phyloP scores from a whole-genome alignment of 2,113 vertebrate genomes.

The Syngnathus typhle region DNA sequence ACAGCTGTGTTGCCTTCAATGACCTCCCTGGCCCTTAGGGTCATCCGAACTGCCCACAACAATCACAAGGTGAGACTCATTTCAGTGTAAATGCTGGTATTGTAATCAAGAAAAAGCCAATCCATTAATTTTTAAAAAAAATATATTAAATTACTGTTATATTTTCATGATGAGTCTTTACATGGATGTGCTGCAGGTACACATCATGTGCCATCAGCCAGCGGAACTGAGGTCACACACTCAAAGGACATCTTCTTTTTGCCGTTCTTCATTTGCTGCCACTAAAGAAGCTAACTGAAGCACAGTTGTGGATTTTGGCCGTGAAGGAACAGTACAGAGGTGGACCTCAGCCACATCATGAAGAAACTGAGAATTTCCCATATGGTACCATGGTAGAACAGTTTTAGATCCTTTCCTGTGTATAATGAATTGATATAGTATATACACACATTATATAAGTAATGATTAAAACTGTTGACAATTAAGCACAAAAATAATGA shows the following conservation, averaged over 20 bases:
- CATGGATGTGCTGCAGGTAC: conserved; percentile 55
- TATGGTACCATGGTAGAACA: not conserved
- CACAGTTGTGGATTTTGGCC: not conserved
- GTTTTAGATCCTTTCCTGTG: not conserved
- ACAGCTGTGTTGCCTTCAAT: conserved; percentile 73
- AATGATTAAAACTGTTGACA: not conserved
- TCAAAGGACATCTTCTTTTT: conserved; percentile 29
- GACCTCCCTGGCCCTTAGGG: conserved; percentile 45
- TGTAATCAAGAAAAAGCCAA: too few relatives aligned
- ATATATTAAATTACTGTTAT: too few relatives aligned
- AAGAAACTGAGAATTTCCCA: not conserved
- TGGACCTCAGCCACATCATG: not conserved
- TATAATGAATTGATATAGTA: not conserved
- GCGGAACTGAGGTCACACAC: conserved; percentile 59
- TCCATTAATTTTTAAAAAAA: too few relatives aligned
- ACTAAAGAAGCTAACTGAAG: conserved; percentile 70
- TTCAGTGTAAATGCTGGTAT: not conserved
- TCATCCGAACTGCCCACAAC: conserved; percentile 31
- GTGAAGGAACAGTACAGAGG: not conserved
- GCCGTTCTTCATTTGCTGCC: conserved; percentile 78
- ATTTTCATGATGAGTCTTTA: conserved; percentile 1
- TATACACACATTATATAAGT: too few relatives aligned
- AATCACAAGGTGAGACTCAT: conserved; percentile 65
- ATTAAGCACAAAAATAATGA: conserved; percentile 19
- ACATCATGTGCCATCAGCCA: conserved; percentile 13